Percentiles rank a stretch among this genome's conserved stretches.
phyloP scores from a whole-genome alignment of 53 echinoderm and acorn worm species.

The Antedon mediterranea region DNA sequence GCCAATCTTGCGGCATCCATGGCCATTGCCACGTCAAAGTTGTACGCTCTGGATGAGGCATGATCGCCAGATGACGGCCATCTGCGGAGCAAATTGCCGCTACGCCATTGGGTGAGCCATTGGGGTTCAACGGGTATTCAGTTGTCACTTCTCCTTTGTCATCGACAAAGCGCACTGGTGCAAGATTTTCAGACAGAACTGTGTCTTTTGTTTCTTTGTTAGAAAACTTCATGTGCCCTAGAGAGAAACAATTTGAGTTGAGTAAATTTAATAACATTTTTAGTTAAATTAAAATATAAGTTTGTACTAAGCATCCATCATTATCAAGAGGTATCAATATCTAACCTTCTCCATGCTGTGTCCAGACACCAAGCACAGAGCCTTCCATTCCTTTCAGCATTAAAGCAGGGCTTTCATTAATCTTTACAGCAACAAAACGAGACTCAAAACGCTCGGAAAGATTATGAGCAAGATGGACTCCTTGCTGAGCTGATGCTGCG shows the following conservation, averaged over 20 bases:
- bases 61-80: slow-evolving; percentile 86
- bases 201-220: slow-evolving; percentile 30
- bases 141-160: slow-evolving; percentile 60
- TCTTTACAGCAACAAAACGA: slow-evolving; percentile 65
- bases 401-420: slow-evolving; percentile 49
- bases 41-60: slow-evolving; percentile 92
- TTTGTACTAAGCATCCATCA: too few species aligned
- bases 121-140: slow-evolving; percentile 93
- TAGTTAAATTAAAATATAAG: too few species aligned
- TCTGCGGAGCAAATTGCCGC: slow-evolving; percentile 79
- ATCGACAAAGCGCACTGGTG: slow-evolving; percentile 63
- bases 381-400: slow-evolving; percentile 89
- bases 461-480: slow-evolving; percentile 69
- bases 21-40: slow-evolving; percentile 96
- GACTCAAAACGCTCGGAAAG: slow-evolving; percentile 81
- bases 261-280: too few species aligned
- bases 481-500: slow-evolving; percentile 41
- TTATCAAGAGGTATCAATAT: too few species aligned
- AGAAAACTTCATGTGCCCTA: slow-evolving; percentile 87
- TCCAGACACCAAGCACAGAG: slow-evolving; percentile 81
- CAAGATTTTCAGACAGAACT: slow-evolving; percentile 24
- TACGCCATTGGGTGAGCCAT: slow-evolving; percentile 78
- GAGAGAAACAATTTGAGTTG: too few species aligned
- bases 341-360: slow-evolving; percentile 91
- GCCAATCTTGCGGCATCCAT: slow-evolving; percentile 83